Percentiles rank a stretch among this genome's conserved stretches.
Evolutionary conservation across 2,113 vertebrate genomes (phyloP).

Genomic region (Psettodes erumei): DNA sequence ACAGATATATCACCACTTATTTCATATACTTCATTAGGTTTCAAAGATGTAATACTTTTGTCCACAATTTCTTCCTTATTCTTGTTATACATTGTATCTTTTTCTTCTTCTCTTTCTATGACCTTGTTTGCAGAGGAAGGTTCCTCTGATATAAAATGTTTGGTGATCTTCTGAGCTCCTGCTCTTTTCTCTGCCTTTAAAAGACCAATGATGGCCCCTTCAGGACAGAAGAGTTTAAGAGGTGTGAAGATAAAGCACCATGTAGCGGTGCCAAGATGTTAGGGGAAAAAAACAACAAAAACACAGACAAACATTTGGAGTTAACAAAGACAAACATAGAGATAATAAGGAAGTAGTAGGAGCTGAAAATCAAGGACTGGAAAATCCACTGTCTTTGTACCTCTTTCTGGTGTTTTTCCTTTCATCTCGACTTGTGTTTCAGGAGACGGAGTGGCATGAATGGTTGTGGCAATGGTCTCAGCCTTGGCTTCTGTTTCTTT

Average conservation of each 20-base stretch:
- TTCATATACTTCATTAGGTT: not conserved
- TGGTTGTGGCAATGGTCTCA: not conserved
- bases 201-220: conserved; percentile 21
- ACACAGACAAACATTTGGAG: conserved; percentile 46
- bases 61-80: not conserved
- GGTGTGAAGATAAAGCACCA: conserved; percentile 67
- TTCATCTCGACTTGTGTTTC: conserved; percentile 25
- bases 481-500: conserved; percentile 58
- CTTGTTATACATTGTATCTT: not conserved
- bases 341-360: not conserved
- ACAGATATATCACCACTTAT: conserved; percentile 43
- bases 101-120: conserved; percentile 12
- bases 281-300: conserved; percentile 10
- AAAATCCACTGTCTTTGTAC: conserved; percentile 47
- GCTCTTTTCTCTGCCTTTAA: conserved; percentile 11
- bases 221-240: conserved; percentile 30
- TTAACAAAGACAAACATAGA: conserved; percentile 51
- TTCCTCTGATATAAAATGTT: not conserved
- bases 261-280: conserved; percentile 69
- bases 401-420: conserved; percentile 49
- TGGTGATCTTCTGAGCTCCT: conserved; percentile 8
- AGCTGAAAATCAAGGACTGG: not conserved
- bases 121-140: not conserved
- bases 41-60: not conserved
- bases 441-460: conserved; percentile 6